Conservation (phyloP, 2,888 invertebrate species). For the Junonia oenone region DNA sequence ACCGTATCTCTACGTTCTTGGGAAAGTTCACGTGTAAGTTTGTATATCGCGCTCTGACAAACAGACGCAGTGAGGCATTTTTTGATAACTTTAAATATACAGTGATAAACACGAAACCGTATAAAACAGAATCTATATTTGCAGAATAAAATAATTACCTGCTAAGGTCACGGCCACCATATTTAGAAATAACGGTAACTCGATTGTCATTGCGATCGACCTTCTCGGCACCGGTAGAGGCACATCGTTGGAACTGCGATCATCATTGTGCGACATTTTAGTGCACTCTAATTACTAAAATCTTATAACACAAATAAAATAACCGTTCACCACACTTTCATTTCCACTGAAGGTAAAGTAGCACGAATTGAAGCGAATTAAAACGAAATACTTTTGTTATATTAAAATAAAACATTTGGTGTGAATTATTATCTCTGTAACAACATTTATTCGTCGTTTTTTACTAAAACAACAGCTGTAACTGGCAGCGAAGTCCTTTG, state of each 20-base stretch:
- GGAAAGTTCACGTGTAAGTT: too few relatives aligned
- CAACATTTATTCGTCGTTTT: neutral
- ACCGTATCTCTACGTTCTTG: too few relatives aligned
- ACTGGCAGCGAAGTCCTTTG: neutral
- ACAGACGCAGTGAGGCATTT: too few relatives aligned
- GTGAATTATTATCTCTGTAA: neutral
- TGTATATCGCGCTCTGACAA: too few relatives aligned
- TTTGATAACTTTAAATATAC: too few relatives aligned
- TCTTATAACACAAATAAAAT: neutral
- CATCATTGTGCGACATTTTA: conserved; percentile 16
- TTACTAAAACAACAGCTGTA: neutral
- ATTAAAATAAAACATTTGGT: neutral
- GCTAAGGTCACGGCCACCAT: conserved; percentile 55
- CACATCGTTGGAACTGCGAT: conserved; percentile 33
- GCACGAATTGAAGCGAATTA: too few relatives aligned
- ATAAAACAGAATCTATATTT: neutral
- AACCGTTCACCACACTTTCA: neutral
- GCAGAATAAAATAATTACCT: conserved; percentile 38
- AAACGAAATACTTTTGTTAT: neutral
- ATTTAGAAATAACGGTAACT: conserved; percentile 59
- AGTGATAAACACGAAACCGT: neutral
- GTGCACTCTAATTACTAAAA: neutral
- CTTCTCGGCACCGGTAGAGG: conserved; percentile 39
- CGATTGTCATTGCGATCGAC: conserved; percentile 52
- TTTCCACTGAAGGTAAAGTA: neutral